phyloP scores from a whole-genome alignment of 2,888 invertebrate species.

The Drosophila tanythrix region DNA sequence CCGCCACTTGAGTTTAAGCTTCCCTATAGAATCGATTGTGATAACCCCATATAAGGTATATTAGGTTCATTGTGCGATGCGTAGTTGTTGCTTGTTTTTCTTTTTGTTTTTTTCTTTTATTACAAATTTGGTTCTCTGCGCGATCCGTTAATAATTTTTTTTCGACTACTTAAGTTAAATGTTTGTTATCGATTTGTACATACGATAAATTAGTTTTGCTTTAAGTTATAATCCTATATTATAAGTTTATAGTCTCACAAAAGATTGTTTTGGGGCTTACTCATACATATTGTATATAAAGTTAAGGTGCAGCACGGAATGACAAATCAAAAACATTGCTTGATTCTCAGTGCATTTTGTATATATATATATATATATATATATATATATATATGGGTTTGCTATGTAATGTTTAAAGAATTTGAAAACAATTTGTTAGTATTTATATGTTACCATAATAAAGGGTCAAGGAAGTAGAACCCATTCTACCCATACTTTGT shows the following conservation, averaged over 20 bases:
- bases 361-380: constrained; percentile 6
- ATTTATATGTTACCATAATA: constrained; percentile 26
- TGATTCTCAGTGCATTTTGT: constrained; percentile 46
- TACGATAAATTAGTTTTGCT: constrained; percentile 63
- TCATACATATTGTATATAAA: constrained; percentile 40
- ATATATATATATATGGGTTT: constrained; percentile 14
- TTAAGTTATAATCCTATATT: constrained; percentile 61
- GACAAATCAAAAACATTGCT: constrained; percentile 40
- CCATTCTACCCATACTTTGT: constrained; percentile 63
- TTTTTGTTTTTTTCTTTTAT: constrained; percentile 32
- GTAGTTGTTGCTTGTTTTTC: constrained; percentile 49
- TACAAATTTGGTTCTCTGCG: constrained; percentile 76
- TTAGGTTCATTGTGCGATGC: constrained; percentile 71
- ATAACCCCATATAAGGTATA: constrained; percentile 40
- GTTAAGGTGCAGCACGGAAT: constrained; percentile 54
- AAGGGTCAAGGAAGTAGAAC: constrained; percentile 21
- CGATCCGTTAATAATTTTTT: constrained; percentile 42
- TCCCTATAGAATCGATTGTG: constrained; percentile 24
- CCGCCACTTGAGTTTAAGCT: not conserved
- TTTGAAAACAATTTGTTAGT: constrained; percentile 45
- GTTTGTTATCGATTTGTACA: constrained; percentile 70
- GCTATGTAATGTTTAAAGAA: constrained; percentile 17
- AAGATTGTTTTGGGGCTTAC: constrained; percentile 72
- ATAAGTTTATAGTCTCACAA: constrained; percentile 76
- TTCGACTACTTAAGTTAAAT: constrained; percentile 70